Evolutionary conservation across 2,113 vertebrate genomes (phyloP), one percentile per base, ranked within the genome.

Genomic region (Mohoua ochrocephala): DNA sequence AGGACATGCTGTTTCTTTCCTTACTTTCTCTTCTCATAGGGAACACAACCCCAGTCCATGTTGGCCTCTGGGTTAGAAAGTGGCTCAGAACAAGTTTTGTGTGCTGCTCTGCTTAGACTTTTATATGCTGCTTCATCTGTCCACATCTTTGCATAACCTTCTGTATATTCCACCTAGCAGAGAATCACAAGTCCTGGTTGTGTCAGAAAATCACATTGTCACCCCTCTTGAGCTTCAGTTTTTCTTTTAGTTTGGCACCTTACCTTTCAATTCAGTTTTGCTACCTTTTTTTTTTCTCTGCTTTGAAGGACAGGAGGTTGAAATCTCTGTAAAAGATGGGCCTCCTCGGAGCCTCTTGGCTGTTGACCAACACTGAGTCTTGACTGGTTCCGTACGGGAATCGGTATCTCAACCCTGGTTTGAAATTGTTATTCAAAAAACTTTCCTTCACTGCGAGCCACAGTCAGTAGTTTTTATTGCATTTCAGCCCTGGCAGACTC

Each of bases 131-230:
- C n/a, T 85, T 91, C 0, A 0, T 64, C 57, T 88, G 17, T 45
- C 44, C 23, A 10, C 5, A 8, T 84, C 53, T 67, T 65, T 82
- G 15, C 75, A 5, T 44, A 41, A 45, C 23, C 18, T 24, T 60
- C 28, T 22, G 11, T 75, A 9, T 50, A 8, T 42, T 73, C 59
- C 30, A 56, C 23, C 26, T 59, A 63, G 42, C 19, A 87, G 52
- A 47, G 31, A 20, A 42, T 81, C 39, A 31, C 7, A 33, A 78
- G 16, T 49, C 21, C 76, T 71, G 27, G 6, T 69, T 54, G 15
- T 14, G 4, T 39, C 39, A 70, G 39, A 26, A 81, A 73, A 52
- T 35, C 2, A 3, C 0, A 0, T 6, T 26, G 28, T 69, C 57
- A 57, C 4, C 13, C 45, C 41, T 64, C 41, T 42, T 39, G 30